Base-by-base conservation (phyloP, 2,797 vertebrate genomes). In the Pseudomugil gertrudae region DNA sequence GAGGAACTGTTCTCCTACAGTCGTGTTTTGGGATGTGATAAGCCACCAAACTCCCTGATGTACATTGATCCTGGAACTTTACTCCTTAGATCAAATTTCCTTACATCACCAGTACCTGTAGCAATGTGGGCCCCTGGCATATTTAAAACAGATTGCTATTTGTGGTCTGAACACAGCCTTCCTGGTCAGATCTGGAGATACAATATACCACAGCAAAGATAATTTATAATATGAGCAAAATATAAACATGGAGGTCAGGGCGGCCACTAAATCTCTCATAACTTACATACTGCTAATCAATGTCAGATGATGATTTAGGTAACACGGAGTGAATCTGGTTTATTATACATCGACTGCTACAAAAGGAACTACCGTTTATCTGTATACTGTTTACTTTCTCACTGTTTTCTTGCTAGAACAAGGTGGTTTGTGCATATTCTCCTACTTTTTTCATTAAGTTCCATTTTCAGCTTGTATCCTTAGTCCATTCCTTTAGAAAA, bases 191-290 rank as follows among this genome's bases (percentile, higher is more conserved):
- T 43, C 69, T 59, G 61, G 58, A 69, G 57, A 63, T 85, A 33
- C 64, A 68, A 62, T 60, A 50, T 66, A 65, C 58, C 57, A 56
- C 50, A 48, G 78, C 30, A 69, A 83, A 84, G 85, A 84, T 85
- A 78, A 72, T 76, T 78, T 81, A 63, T 75, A 79, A 84, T 70
- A 58, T 61, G 68, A 69, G 63, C 55, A 70, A 71, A 86, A 83
- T 89, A 88, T 81, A 88, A 90, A 87, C 84, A 84, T 76, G 82
- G 65, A 76, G 74, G 70, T 50, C 74, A 47, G 27, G 36, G 63
- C 57, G 74, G 47, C 75, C 71, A 30, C 72, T 70, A 83, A 69
- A 81, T 60, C 51, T 33, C 69, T 76, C 67, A 63, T 73, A 55
- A 79, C 75, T 60, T 70, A 72, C 63, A 63, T 23, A 40, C 62